phyloP scores from a whole-genome alignment of 2,888 invertebrate genomes.

The Hypomecis atomaria region DNA sequence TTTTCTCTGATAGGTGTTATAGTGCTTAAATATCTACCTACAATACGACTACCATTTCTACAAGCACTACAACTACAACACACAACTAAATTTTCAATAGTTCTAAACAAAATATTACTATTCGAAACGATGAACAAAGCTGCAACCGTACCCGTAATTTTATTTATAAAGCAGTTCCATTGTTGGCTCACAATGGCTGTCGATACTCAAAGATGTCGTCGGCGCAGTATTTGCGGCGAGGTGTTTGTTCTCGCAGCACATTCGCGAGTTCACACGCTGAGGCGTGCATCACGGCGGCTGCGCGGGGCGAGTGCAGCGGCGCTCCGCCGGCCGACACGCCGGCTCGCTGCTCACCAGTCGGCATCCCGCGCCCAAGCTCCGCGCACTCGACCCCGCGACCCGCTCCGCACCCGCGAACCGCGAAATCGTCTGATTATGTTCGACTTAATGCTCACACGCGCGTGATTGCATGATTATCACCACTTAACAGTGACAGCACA shows the following conservation, averaged over 20 bases:
- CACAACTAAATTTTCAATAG: not conserved
- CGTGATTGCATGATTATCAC: slow-evolving; percentile 70
- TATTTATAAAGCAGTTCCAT: slow-evolving; percentile 28
- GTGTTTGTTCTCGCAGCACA: slow-evolving; percentile 46
- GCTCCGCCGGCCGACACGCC: slow-evolving; percentile 40
- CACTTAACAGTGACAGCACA: slow-evolving; percentile 69
- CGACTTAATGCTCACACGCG: slow-evolving; percentile 65
- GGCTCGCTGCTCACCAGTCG: slow-evolving; percentile 62
- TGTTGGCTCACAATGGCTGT: slow-evolving; percentile 29
- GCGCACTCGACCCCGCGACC: slow-evolving; percentile 32
- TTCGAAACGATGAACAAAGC: slow-evolving; percentile 3
- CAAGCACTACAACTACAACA: no score
- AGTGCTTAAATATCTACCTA: no score
- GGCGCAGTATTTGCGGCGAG: slow-evolving; percentile 38
- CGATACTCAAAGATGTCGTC: slow-evolving; percentile 41
- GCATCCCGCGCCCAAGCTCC: slow-evolving; percentile 55
- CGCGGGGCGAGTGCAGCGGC: slow-evolving; percentile 66
- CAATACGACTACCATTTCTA: no score
- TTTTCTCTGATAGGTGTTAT: no score
- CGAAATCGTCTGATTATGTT: slow-evolving; percentile 40
- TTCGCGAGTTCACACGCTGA: slow-evolving; percentile 44
- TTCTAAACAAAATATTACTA: slow-evolving; percentile 8
- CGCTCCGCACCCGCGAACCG: slow-evolving; percentile 41
- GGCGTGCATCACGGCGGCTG: slow-evolving; percentile 65
- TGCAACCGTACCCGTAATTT: slow-evolving; percentile 21